A percentile compares a stretch with the other conserved stretches of the same genome.
Evolutionary conservation across 2,797 vertebrate genomes (phyloP).

Genomic region (Anguilla obscura): DNA sequence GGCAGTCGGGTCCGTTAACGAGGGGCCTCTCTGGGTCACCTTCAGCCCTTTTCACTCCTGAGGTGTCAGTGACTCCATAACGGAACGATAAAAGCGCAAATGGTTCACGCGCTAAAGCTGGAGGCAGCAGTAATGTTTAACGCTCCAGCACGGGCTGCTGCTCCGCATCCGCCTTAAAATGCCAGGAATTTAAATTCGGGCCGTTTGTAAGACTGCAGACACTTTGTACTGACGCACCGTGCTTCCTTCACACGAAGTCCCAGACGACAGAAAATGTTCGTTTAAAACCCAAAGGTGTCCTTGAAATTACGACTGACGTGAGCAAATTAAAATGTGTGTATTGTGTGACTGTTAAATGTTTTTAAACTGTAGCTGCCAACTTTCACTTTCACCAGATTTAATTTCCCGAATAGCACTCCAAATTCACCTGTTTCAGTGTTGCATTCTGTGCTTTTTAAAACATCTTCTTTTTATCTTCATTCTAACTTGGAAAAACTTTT

Average conservation of each 20-base stretch:
- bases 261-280: background rate
- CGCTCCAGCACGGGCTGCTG: slow-evolving; percentile 22
- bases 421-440: too few relatives aligned
- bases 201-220: background rate
- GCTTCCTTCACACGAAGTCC: background rate
- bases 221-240: background rate
- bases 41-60: slow-evolving; percentile 7
- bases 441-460: too few relatives aligned
- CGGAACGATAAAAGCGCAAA: background rate
- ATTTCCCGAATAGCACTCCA: too few relatives aligned
- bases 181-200: background rate
- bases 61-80: background rate
- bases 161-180: background rate
- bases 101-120: background rate
- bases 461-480: too few relatives aligned
- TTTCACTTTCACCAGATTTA: too few relatives aligned
- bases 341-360: too few relatives aligned
- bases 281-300: background rate
- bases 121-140: slow-evolving; percentile 28
- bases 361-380: too few relatives aligned
- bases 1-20: slow-evolving; percentile 21
- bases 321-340: too few relatives aligned
- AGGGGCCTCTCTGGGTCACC: slow-evolving; percentile 13
- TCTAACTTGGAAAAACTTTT: too few relatives aligned
- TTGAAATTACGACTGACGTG: background rate